phyloP scores from a whole-genome alignment of 2,797 vertebrate species.

The Mormyrus proboscirostris region DNA sequence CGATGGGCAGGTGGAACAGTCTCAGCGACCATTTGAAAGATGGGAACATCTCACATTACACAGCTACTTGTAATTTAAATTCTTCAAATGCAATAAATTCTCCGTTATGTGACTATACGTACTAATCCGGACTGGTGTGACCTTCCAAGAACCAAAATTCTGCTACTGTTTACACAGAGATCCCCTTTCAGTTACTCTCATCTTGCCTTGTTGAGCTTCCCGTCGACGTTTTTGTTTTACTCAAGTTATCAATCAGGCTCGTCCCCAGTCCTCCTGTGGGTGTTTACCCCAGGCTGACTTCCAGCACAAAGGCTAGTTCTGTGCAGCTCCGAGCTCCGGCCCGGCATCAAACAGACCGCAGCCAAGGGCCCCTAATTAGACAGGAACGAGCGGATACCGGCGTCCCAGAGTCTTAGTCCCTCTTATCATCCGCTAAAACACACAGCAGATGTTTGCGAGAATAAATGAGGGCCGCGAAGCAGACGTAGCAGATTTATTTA shows the following conservation, averaged over 20 bases:
- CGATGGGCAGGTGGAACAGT: not conserved
- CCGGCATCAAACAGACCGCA: not conserved
- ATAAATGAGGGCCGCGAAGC: not conserved
- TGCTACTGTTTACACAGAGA: not conserved
- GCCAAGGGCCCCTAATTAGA: not conserved
- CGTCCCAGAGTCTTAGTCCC: not conserved
- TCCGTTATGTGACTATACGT: not conserved
- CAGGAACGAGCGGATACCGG: not conserved
- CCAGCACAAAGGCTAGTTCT: not conserved
- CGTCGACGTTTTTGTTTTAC: not conserved
- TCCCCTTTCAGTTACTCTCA: not conserved
- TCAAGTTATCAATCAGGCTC: not conserved
- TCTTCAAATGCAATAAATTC: not conserved
- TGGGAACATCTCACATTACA: not conserved
- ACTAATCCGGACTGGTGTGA: too few species aligned
- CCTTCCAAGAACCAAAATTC: too few species aligned
- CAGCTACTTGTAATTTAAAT: not conserved
- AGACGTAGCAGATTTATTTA: slow-evolving; percentile 13
- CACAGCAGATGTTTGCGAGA: slow-evolving; percentile 2
- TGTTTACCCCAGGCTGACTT: not conserved
- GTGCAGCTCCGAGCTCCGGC: not conserved
- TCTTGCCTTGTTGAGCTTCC: not conserved
- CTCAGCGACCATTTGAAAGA: not conserved
- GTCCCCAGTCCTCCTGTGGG: not conserved
- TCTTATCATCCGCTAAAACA: not conserved